phyloP scores from a whole-genome alignment of 2,113 vertebrate species.

The Xenopus tropicalis region DNA sequence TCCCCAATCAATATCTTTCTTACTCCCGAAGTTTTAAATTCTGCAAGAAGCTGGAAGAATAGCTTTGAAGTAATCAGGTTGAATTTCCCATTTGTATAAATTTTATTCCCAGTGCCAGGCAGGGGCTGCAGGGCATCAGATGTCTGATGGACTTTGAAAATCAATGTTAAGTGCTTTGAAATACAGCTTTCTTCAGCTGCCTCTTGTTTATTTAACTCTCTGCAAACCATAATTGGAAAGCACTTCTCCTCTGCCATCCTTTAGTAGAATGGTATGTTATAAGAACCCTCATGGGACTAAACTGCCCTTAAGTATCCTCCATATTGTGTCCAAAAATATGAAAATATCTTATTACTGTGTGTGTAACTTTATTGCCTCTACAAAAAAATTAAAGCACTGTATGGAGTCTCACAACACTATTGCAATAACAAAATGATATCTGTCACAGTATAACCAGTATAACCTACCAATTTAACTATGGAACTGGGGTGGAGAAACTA shows the following conservation, averaged over 20 bases:
- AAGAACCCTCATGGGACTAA: not conserved
- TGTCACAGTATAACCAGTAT: no score
- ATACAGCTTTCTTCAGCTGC: constrained; percentile 22
- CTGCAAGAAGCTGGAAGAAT: constrained; percentile 1
- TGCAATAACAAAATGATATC: no score
- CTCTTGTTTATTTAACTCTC: constrained; percentile 36
- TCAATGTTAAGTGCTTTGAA: constrained; percentile 43
- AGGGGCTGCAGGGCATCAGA: constrained; percentile 33
- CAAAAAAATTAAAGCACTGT: no score
- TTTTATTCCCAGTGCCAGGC: constrained; percentile 21
- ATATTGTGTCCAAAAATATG: not conserved
- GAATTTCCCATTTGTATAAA: constrained; percentile 14
- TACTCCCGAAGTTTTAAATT: not conserved
- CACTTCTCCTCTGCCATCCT: not conserved
- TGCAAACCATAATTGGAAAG: constrained; percentile 6
- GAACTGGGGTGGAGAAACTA: no score
- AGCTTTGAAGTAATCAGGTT: constrained; percentile 32
- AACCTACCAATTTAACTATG: no score
- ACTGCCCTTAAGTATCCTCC: not conserved
- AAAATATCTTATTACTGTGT: not conserved
- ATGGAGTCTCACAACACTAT: no score
- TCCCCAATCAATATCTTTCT: not conserved
- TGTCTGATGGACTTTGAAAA: constrained; percentile 35
- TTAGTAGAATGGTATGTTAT: no score
- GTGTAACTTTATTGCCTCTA: not conserved